These are phyloP conservation scores for Cosmopolites sordidus DNA, from an alignment of 2,888 invertebrate species.

Conservation along the genomic window DNA sequence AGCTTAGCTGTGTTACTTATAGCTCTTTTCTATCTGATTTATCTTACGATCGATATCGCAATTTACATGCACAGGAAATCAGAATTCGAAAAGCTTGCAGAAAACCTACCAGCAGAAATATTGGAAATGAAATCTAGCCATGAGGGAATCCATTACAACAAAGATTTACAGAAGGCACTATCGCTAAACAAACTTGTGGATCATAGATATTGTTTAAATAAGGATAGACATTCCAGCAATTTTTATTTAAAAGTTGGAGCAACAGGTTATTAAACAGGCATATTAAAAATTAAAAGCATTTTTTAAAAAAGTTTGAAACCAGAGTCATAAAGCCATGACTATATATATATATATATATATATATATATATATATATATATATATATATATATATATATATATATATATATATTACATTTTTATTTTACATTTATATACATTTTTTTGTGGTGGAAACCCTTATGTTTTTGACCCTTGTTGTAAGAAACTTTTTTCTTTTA, in stretches of 20 bases:
- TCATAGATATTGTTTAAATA: slow-evolving; percentile 62
- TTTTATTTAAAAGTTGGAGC: slow-evolving; percentile 72
- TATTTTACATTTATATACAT: too few relatives aligned
- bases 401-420: too few relatives aligned
- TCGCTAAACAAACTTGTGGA: slow-evolving; percentile 47
- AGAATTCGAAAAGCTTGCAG: slow-evolving; percentile 38
- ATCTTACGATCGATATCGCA: slow-evolving; percentile 59
- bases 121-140: slow-evolving; percentile 36
- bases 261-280: too few relatives aligned
- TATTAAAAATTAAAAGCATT: too few relatives aligned
- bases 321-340: too few relatives aligned
- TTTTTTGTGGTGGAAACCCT: too few relatives aligned
- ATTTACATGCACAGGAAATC: slow-evolving; percentile 53
- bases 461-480: too few relatives aligned
- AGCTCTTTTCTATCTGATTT: slow-evolving; percentile 60
- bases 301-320: too few relatives aligned
- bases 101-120: slow-evolving; percentile 31
- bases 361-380: too few relatives aligned
- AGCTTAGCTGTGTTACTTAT: slow-evolving; percentile 56
- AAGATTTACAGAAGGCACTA: slow-evolving; percentile 42
- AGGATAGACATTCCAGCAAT: slow-evolving; percentile 67
- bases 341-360: too few relatives aligned
- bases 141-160: slow-evolving; percentile 38
- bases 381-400: too few relatives aligned
- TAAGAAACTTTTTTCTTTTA: too few relatives aligned